Base-by-base conservation (phyloP, 2,797 vertebrate genomes). In the Eremophila alpestris region DNA sequence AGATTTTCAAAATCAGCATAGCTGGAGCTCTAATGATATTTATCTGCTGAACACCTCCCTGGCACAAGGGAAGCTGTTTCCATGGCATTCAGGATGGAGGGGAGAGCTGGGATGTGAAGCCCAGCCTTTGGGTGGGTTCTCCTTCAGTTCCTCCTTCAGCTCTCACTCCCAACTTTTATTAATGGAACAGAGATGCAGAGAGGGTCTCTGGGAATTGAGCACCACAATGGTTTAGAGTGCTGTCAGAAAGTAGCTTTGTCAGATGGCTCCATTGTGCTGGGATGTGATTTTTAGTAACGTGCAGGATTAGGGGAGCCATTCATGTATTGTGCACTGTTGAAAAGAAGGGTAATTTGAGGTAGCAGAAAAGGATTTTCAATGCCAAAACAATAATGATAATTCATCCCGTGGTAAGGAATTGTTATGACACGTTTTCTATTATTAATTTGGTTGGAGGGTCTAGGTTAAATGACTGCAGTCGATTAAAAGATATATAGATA, bases 351-450 rank as follows among this genome's bases (percentile, higher is more conserved):
- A 96, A 90, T 96, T 96, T 96, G 93, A 97, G 95, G 89, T 87
- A 94, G 95, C 95, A 93, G 83, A 95, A 36, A 91, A 92, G 75
- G 79, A 94, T 97, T 97, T 95, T 97, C 75, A 87, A 76, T 96
- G 90, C 90, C 96, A 96, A 96, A 96, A 96, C 96, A 96, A 97
- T 96, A 96, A 94, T 91, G 90, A 96, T 96, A 96, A 97, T 97
- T 97, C 94, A 96, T 96, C 83, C 68, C 82, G 89, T 89, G 67
- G 79, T 96, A 95, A 84, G 94, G 92, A 96, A 97, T 97, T 97
- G 95, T 97, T 97, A 96, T 97, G 96, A 97, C 96, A 97, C 82
- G 32, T 80, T 97, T 96, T 96, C 78, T 95, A 94, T 96, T 95
- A 96, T 97, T 97, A 96, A 97, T 96, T 91, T 94, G 83, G 81